Base-by-base conservation (phyloP, 2,888 invertebrate genomes). In the Hedychridium roseum region DNA sequence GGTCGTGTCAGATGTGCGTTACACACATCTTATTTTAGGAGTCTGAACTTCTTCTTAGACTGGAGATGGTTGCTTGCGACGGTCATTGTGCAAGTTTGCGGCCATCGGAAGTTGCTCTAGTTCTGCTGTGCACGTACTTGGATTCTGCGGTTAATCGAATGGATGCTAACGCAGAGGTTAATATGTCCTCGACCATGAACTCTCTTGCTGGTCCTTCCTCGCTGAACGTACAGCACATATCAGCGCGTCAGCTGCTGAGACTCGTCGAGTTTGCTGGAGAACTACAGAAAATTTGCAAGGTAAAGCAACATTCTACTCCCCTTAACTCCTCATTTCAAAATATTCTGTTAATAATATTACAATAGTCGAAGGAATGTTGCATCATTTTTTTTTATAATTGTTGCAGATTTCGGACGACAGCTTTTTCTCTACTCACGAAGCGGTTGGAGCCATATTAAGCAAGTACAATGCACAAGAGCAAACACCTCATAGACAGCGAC, bases 61-160 rank as follows among this genome's bases (percentile, higher is more conserved):
- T 94, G 65, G 91, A 92, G 80, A 88, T 91, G 55, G 83, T 90
- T 32, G 83, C 86, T 51, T 89, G 91, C 68, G 89, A 91, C 79
- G 87, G 89, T 2, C 84, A 84, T 47, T 90, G 91, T 57, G 88
- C 88, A 26, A 88, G 86, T 76, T 86, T 88, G 45, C 82, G 89
- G 30, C 86, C 90, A 50, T 87, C 89, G 35, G 88, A 89, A 52
- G 81, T 93, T 54, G 92, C 92, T 7, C 81, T 94, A 36, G 89
- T 91, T 40, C 81, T 94, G 54, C 82, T 94, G 56, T 88, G 88
- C 73, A 81, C 85, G 57, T 89, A 91, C 71, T 81, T 92, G 56
- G 89, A 87, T 73, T 77, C 80, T 54, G 82, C 77, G 69, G 74
- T 74, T 2, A 79, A 73, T 74, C 80, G 72, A 73, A 74, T 76